These are phyloP conservation scores for Entelurus aequoreus DNA, from an alignment of 2,113 vertebrate genomes.

Conservation along the genomic window DNA sequence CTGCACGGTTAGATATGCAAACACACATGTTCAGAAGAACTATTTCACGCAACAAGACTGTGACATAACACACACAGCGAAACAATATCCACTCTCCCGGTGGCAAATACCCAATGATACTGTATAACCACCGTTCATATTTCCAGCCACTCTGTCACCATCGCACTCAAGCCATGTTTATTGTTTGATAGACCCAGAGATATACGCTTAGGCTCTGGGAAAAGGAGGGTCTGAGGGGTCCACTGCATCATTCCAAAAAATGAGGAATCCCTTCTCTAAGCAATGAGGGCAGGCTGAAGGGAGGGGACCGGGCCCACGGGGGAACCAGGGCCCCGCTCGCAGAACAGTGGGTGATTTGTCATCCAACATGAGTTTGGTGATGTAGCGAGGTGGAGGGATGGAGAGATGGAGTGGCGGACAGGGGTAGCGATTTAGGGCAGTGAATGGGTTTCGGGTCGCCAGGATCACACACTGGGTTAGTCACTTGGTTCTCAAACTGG, in stretches of 20 bases:
- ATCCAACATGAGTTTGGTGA: conserved; percentile 46
- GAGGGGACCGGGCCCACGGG: conserved; percentile 12
- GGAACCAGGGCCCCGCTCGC: conserved; percentile 29
- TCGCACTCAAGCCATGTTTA: conserved; percentile 48
- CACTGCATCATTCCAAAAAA: conserved; percentile 28
- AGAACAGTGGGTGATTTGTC: conserved; percentile 54
- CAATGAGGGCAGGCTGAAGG: conserved; percentile 43
- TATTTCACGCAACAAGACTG: conserved; percentile 39
- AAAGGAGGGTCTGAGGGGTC: conserved; percentile 11
- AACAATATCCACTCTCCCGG: conserved; percentile 41
- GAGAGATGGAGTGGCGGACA: conserved; percentile 17
- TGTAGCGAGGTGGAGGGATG: conserved; percentile 25
- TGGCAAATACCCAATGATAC: conserved; percentile 43
- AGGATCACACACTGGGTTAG: conserved; percentile 67
- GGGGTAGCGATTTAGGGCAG: conserved; percentile 55
- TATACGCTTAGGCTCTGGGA: conserved; percentile 29
- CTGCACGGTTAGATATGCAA: conserved; percentile 30
- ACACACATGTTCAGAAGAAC: conserved; percentile 42
- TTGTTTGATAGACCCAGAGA: conserved; percentile 59
- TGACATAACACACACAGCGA: conserved; percentile 26
- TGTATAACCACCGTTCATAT: conserved; percentile 45
- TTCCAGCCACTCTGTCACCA: conserved; percentile 53
- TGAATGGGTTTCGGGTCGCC: conserved; percentile 67
- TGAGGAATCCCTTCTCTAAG: conserved; percentile 58
- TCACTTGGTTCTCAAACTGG: conserved; percentile 54